These are phyloP conservation scores for Tolypeutes matacus DNA, from an alignment of 2,797 vertebrate species.

Conservation along the genomic window DNA sequence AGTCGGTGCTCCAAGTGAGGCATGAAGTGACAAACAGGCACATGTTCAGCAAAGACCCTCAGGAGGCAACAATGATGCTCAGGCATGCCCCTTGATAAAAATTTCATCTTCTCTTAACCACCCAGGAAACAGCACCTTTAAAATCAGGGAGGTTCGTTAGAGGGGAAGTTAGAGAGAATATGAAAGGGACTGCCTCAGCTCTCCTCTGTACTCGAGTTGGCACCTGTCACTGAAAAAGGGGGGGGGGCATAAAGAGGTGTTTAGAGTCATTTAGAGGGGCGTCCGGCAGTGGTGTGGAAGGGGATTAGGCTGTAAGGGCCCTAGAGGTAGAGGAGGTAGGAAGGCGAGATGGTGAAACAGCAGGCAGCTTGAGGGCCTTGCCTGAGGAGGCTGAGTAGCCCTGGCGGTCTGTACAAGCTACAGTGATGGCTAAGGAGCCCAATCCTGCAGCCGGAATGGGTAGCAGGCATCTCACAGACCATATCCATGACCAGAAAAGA, in stretches of 20 bases:
- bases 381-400: neutral
- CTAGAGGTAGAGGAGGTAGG: neutral
- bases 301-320: neutral
- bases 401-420: neutral
- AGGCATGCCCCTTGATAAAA: constrained; percentile 43
- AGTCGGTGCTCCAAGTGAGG: constrained; percentile 40
- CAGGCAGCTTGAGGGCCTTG: neutral
- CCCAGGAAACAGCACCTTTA: constrained; percentile 58
- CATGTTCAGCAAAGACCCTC: constrained; percentile 61
- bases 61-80: neutral
- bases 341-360: neutral
- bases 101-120: constrained; percentile 36
- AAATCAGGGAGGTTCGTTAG: constrained; percentile 60
- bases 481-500: neutral
- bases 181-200: neutral
- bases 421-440: neutral
- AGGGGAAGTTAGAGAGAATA: neutral
- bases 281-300: neutral
- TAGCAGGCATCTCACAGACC: neutral
- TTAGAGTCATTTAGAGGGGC: neutral
- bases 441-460: neutral
- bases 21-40: constrained; percentile 52
- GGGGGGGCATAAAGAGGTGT: neutral
- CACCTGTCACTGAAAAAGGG: neutral
- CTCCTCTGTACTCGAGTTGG: neutral